These are phyloP conservation scores for Serranus cabrilla DNA, from an alignment of 2,797 vertebrate species.

Conservation along the genomic window DNA sequence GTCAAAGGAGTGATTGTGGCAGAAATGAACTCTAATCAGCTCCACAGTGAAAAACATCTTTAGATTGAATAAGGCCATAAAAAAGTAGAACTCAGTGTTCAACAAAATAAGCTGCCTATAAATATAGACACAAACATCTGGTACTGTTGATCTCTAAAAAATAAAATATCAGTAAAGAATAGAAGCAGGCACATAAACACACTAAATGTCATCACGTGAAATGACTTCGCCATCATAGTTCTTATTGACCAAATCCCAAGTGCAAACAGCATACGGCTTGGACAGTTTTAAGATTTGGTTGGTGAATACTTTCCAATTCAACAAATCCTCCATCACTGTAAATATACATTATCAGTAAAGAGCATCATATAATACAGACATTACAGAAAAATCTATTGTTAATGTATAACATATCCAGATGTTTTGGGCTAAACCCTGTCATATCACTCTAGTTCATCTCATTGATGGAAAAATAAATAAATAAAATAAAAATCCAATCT, in stretches of 20 bases:
- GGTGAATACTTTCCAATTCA: not conserved
- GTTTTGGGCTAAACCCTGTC: not conserved
- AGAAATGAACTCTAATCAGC: not conserved
- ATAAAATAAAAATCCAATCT: not conserved
- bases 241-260: not conserved
- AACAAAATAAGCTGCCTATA: not conserved
- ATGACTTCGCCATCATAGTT: not conserved
- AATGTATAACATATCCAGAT: not conserved
- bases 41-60: not conserved
- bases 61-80: not conserved
- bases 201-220: not conserved
- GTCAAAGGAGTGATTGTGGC: constrained; percentile 5
- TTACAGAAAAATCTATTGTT: not conserved
- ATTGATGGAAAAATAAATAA: not conserved
- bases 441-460: not conserved
- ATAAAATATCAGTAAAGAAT: not conserved
- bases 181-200: too few relatives aligned
- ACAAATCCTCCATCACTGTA: not conserved
- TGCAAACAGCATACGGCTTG: constrained; percentile 27
- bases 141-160: not conserved
- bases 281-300: not conserved
- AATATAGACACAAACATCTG: not conserved
- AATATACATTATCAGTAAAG: accelerated
- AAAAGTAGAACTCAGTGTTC: not conserved
- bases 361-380: not conserved